phyloP scores from a whole-genome alignment of 2,888 invertebrate species.

The Rhingia campestris region DNA sequence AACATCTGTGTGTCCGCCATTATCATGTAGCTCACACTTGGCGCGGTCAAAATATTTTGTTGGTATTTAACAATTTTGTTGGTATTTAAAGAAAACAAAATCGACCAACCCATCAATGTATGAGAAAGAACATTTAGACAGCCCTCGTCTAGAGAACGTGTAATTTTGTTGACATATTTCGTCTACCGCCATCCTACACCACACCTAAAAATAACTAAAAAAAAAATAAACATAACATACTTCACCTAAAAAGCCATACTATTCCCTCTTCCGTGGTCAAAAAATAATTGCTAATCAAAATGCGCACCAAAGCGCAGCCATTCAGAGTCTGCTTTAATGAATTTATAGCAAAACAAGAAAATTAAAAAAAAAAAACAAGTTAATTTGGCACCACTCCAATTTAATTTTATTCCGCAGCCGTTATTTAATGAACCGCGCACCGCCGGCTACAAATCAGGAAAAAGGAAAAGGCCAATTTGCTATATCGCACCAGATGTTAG shows the following conservation, averaged over 20 bases:
- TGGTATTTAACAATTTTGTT: neutral
- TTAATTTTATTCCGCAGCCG: no score
- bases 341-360: slow-evolving; percentile 4
- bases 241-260: neutral
- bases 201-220: neutral
- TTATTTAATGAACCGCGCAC: neutral
- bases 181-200: slow-evolving; percentile 9
- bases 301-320: slow-evolving; percentile 11
- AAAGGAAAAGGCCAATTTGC: neutral
- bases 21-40: neutral
- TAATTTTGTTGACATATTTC: neutral
- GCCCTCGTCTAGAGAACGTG: neutral
- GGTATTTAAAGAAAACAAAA: neutral
- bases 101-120: slow-evolving; percentile 5
- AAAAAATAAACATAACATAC: no score
- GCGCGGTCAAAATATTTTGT: neutral
- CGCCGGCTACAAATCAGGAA: slow-evolving; percentile 37
- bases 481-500: slow-evolving; percentile 3
- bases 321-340: slow-evolving; percentile 18
- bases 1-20: slow-evolving; percentile 2
- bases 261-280: neutral
- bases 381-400: neutral
- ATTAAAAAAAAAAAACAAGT: slow-evolving; percentile 7
- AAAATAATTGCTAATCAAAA: slow-evolving; percentile 10
- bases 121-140: neutral